Base-by-base conservation (phyloP, 2,888 invertebrate species). In the Agriopis leucophaearia region DNA sequence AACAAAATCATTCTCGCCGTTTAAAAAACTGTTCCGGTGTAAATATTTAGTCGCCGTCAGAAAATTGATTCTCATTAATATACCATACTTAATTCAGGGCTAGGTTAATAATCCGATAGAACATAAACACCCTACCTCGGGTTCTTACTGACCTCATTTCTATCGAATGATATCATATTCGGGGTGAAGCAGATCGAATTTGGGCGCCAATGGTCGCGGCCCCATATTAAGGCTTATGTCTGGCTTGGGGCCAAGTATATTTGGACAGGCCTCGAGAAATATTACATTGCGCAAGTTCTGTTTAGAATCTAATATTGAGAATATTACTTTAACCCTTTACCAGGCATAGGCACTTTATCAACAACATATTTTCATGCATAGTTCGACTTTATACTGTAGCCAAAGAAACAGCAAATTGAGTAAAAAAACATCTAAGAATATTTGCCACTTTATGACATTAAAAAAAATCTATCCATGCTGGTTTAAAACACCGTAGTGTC, bases 101-200 rank as follows among this genome's bases (percentile, higher is more conserved):
- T 35, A 18, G 27, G 9, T 35, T 8, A 44, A n/a, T 44, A 47
- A 58, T 48, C 36, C n/a, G 40, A 59, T 18, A 59, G 48, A 50
- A 59, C 18, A 59, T 40, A 18, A 59, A 50, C 59, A 59, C 50
- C 50, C 36, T 27, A 50, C 38, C 55, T 42, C 55, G 42, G 27
- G 50, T 27, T n/a, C 50, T 40, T 48, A 27, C 18, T 59, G 59
- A 50, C 50, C 59, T 50, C 59, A 40, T 48, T 59, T 50, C 50
- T 50, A 58, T 47, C 48, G 13, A 47, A 58, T 50, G 38, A 48
- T 59, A 59, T 59, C 59, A 59, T 48, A 59, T 59, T 50, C 6
- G 40, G 47, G 59, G 59, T 38, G 58, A 38, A 48, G 38, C 38
- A 18, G 48, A 48, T 59, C 59, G 59, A 50, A 59, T 59, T 59